A percentile compares a stretch with the other conserved stretches of the same genome.
These are phyloP conservation scores for Brachymystax lenok DNA, from an alignment of 2,797 vertebrate genomes.

Conservation along the genomic window DNA sequence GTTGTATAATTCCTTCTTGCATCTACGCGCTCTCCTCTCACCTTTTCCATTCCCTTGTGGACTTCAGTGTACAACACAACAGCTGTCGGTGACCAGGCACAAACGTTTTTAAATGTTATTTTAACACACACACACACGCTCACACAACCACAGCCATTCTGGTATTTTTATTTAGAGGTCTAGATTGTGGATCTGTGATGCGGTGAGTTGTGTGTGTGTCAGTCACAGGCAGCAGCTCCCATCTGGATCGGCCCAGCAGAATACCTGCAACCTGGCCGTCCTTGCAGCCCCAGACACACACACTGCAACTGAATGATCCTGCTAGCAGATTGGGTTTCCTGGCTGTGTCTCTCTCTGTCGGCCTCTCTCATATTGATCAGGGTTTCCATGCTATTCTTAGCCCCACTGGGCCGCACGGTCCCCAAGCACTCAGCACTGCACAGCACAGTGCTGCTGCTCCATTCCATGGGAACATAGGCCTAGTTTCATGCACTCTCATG, in stretches of 20 bases:
- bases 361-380: slow-evolving; percentile 54
- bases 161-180: not conserved
- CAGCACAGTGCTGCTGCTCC: not conserved
- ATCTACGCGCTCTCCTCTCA: no score
- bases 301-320: not conserved
- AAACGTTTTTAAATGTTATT: no score
- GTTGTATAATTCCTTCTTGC: no score
- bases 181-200: not conserved
- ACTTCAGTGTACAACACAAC: no score
- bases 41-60: no score
- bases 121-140: not conserved
- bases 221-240: not conserved
- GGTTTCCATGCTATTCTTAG: slow-evolving; percentile 66
- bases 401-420: slow-evolving; percentile 5
- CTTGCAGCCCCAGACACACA: not conserved
- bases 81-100: no score
- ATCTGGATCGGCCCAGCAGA: not conserved
- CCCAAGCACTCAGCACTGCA: slow-evolving; percentile 13
- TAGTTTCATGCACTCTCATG: slow-evolving; percentile 1
- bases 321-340: slow-evolving; percentile 48
- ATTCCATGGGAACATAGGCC: not conserved
- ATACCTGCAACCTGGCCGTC: not conserved
- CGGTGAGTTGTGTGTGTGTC: not conserved
- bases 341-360: slow-evolving; percentile 39
- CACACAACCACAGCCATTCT: not conserved